These are phyloP conservation scores for Aegotheles bennettii DNA, from an alignment of 2,113 vertebrate genomes.

Conservation along the genomic window DNA sequence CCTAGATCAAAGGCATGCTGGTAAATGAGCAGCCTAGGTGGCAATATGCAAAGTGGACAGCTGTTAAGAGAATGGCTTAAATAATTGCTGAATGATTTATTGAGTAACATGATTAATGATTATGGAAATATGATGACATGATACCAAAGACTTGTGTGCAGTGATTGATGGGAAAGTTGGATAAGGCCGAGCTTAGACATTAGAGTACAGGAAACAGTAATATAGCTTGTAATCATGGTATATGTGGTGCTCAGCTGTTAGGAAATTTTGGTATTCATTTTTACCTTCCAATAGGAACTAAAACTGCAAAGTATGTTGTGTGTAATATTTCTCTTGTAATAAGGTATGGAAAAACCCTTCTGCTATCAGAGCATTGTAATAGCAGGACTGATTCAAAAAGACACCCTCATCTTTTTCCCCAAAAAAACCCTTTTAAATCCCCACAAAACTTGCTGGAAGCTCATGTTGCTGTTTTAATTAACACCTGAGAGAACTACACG, in stretches of 20 bases:
- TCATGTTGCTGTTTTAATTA: constrained; percentile 30
- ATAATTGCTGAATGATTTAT: constrained; percentile 58
- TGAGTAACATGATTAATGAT: constrained; percentile 65
- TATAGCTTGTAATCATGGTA: background rate
- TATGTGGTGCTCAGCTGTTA: background rate
- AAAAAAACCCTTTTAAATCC: background rate
- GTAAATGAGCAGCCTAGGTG: constrained; percentile 47
- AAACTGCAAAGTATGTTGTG: background rate
- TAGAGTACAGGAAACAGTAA: background rate
- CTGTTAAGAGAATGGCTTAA: constrained; percentile 52
- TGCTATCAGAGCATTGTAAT: background rate
- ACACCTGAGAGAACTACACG: background rate
- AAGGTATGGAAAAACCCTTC: background rate
- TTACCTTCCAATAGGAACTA: background rate
- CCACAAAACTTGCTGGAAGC: background rate
- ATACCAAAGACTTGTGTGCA: constrained; percentile 20
- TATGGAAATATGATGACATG: constrained; percentile 61
- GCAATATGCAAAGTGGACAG: constrained; percentile 27
- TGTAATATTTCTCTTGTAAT: background rate
- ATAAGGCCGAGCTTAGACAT: background rate
- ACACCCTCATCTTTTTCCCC: background rate
- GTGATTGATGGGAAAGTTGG: constrained; percentile 49
- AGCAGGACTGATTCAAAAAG: background rate
- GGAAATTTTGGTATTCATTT: background rate
- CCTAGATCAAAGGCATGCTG: constrained; percentile 39